These are phyloP conservation scores for Monochamus alternatus DNA, from an alignment of 2,888 invertebrate species.

Conservation along the genomic window DNA sequence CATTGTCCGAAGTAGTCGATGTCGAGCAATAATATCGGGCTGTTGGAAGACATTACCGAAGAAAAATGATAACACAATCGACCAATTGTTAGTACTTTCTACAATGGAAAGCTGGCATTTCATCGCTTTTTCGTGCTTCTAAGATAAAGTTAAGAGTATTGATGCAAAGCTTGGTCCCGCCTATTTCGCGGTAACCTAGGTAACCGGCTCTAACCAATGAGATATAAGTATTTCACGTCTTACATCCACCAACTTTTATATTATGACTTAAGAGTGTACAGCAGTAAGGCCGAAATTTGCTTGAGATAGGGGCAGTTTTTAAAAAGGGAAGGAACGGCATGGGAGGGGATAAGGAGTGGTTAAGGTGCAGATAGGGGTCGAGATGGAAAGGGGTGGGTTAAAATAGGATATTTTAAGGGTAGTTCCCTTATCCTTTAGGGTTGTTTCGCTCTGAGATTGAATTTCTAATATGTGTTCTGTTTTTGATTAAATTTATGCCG, in stretches of 20 bases:
- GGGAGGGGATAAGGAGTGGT: constrained; percentile 63
- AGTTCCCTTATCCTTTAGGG: constrained; percentile 69
- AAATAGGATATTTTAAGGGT: constrained; percentile 65
- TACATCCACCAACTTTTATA: constrained; percentile 65
- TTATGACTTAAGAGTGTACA: constrained; percentile 64
- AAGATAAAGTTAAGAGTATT: constrained; percentile 62
- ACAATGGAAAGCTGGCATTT: constrained; percentile 47
- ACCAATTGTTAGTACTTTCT: constrained; percentile 18
- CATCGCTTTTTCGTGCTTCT: constrained; percentile 50
- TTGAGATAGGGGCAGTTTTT: constrained; percentile 66
- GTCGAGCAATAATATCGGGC: constrained; percentile 41
- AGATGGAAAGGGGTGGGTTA: constrained; percentile 56
- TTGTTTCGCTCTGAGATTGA: constrained; percentile 70
- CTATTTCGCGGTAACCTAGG: constrained; percentile 66
- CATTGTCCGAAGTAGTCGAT: constrained; percentile 38
- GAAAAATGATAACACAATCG: constrained; percentile 34
- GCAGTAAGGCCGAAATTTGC: constrained; percentile 66
- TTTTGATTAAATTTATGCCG: constrained; percentile 71
- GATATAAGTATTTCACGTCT: constrained; percentile 69
- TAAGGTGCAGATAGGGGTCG: constrained; percentile 51
- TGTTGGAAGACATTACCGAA: constrained; percentile 34
- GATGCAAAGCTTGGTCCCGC: constrained; percentile 59
- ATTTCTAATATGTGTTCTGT: constrained; percentile 71
- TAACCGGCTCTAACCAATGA: constrained; percentile 68
- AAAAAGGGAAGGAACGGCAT: constrained; percentile 56